Evolutionary conservation across 2,113 vertebrate species (phyloP), one percentile per base, ranked within the genome.

Genomic region (Pangasianodon gigas): DNA sequence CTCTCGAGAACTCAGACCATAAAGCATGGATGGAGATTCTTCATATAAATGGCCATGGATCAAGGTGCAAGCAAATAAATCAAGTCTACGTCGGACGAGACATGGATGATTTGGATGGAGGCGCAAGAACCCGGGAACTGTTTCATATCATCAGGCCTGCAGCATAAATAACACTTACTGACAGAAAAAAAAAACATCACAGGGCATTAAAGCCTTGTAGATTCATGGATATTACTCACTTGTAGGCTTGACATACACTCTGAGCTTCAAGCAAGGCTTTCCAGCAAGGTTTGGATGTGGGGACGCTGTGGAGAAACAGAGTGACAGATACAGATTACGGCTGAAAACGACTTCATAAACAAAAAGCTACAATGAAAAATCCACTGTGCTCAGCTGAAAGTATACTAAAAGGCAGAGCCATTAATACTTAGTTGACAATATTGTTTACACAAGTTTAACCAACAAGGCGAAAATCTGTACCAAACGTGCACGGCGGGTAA

Each of bases 201-300:
- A 89, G 52, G 71, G 71, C 77, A 51, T 69, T 74, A 83, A 84
- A 54, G 77, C 58, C 37, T 74, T 2, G 6, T 21, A 48, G 75
- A 83, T 37, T 60, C 80, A 77, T 32, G 41, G 69, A 69, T 1
- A 26, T 86, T 37, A 95, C 96, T 96, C 69, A 97, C 97, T 98
- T 77, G 96, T 97, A 0, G 97, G 97, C 75, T 97, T 97, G 88
- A 98, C 98, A 0, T 98, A 99, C 88, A 98, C 97, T 92, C 97
- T 98, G 89, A 99, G 95, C 93, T 97, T 97, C 94, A 99, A 96
- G 95, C 98, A 99, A 60, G 96, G 96, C 89, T 95, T 96, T 92
- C 97, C 98, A 91, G 97, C 97, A 37, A 94, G 90, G 91, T 96
- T 98, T 0, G 96, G 97, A 54, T 97, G 97, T 0, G 97, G 96